Percentiles rank a stretch among this genome's conserved stretches.
Evolutionary conservation across 2,888 invertebrate species (phyloP).

Genomic region (Sclerodermus sp.): DNA sequence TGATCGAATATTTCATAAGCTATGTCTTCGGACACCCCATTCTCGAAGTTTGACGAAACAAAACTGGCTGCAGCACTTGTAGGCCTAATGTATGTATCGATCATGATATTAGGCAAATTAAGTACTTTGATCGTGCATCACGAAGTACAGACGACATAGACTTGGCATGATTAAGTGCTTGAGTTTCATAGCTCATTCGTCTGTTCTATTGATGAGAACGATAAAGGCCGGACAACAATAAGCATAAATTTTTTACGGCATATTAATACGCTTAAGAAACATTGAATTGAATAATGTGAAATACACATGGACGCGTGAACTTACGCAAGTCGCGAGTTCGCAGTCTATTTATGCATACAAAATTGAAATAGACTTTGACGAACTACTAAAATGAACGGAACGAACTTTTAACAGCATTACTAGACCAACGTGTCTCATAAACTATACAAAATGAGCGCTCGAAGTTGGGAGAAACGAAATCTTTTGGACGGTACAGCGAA

Average conservation of each 20-base stretch:
- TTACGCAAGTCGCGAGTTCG: conserved; percentile 29
- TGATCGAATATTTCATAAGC: neutral
- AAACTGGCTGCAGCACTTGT: conserved; percentile 13
- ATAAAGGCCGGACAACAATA: conserved; percentile 27
- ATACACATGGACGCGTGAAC: conserved; percentile 15
- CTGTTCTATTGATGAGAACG: conserved; percentile 1
- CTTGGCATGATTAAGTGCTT: no score
- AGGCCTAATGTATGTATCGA: conserved; percentile 23
- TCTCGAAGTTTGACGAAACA: conserved; percentile 15
- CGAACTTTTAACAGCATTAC: conserved; percentile 38
- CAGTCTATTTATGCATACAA: conserved; percentile 32
- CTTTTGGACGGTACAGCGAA: conserved; percentile 41
- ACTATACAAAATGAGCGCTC: conserved; percentile 47
- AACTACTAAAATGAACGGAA: conserved; percentile 30
- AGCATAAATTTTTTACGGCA: conserved; percentile 8
- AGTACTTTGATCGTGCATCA: conserved; percentile 21
- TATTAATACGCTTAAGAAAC: conserved; percentile 29
- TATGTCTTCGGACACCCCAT: conserved; percentile 10
- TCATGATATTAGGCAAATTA: conserved; percentile 25
- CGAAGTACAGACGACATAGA: conserved; percentile 21
- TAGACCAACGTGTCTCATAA: conserved; percentile 42
- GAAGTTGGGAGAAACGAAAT: conserved; percentile 41
- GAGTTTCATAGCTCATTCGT: no score
- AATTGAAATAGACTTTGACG: conserved; percentile 34
- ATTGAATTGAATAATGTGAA: conserved; percentile 38